These are phyloP conservation scores for Argynnis bischoffii DNA, from an alignment of 2,888 invertebrate genomes.

Conservation along the genomic window DNA sequence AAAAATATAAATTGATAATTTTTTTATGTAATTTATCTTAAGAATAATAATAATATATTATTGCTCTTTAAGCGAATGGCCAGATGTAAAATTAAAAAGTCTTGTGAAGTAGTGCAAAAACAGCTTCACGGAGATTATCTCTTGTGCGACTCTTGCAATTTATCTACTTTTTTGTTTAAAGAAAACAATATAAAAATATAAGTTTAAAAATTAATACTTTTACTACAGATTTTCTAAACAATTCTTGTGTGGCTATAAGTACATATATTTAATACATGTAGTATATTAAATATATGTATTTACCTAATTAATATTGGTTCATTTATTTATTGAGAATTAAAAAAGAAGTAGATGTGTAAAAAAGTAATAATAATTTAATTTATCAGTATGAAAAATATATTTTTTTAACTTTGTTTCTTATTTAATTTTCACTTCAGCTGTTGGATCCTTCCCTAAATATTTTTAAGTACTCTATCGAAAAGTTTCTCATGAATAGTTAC, in stretches of 20 bases:
- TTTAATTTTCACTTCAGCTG: background rate
- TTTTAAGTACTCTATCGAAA: background rate
- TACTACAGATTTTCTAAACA: no score
- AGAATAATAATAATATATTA: background rate
- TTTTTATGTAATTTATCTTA: background rate
- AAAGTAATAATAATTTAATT: no score
- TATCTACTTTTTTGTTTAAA: conserved; percentile 3
- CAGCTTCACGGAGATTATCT: conserved; percentile 16
- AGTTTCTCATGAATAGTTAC: conserved; percentile 27
- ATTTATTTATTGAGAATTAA: no score
- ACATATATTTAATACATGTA: no score
- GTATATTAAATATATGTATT: no score
- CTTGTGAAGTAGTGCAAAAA: conserved; percentile 14
- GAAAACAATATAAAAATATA: background rate
- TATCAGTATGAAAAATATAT: no score
- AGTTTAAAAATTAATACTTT: background rate
- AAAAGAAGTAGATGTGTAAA: no score
- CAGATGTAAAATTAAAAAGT: conserved; percentile 8
- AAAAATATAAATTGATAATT: background rate
- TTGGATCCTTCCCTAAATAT: background rate
- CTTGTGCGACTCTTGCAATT: conserved; percentile 8
- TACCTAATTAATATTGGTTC: no score
- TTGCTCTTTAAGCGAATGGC: background rate
- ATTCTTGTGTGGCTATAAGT: no score
- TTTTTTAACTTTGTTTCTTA: background rate